Conservation (phyloP, 2,797 vertebrate species). For the Urophycis tenuis region DNA sequence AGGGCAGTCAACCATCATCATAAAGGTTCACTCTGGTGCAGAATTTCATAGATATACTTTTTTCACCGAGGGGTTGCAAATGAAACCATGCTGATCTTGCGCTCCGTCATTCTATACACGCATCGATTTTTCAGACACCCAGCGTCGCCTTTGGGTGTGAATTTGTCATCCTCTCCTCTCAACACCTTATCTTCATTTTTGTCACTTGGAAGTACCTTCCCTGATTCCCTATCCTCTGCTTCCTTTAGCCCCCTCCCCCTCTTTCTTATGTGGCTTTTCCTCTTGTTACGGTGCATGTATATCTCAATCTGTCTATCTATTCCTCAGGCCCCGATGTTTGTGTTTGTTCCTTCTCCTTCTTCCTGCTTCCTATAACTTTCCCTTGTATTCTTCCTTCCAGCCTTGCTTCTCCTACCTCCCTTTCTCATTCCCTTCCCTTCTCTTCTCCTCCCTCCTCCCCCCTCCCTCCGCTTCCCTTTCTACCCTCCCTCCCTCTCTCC, state of each 20-base stretch:
- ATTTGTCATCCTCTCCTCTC: too few species aligned
- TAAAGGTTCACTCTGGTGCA: not conserved
- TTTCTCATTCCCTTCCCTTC: not conserved
- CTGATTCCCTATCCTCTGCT: too few species aligned
- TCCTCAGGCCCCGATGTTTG: too few species aligned
- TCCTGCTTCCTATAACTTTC: too few species aligned
- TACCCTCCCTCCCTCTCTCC: not conserved
- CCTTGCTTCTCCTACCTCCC: too few species aligned
- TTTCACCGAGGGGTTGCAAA: not conserved
- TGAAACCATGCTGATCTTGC: not conserved
- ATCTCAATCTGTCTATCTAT: not conserved
- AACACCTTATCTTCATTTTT: not conserved
- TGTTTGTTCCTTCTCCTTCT: too few species aligned
- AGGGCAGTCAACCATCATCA: not conserved
- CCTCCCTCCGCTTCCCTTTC: not conserved
- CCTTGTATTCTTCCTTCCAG: too few species aligned
- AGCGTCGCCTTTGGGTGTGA: not conserved
- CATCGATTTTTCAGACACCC: not conserved
- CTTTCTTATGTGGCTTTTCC: too few species aligned
- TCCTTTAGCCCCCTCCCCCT: too few species aligned
- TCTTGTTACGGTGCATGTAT: not conserved
- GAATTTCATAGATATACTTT: not conserved
- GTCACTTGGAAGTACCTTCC: not conserved
- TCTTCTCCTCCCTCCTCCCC: not conserved
- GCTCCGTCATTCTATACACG: not conserved